Percentiles rank a stretch among this genome's conserved stretches.
Conservation (phyloP, 2,113 vertebrate species). For the Calonectris borealis region DNA sequence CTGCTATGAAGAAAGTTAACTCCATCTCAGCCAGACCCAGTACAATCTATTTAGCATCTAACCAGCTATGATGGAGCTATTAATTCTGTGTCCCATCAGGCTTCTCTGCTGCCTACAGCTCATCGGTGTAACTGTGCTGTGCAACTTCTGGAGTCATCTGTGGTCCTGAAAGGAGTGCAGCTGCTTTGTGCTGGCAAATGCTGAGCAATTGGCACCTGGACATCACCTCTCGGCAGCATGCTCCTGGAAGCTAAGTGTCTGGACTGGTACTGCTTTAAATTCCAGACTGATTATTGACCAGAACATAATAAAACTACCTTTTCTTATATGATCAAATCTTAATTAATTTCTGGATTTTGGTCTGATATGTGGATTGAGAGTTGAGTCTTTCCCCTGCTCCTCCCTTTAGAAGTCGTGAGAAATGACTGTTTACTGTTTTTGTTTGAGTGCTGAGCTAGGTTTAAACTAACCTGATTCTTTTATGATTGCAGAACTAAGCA, state of each 20-base stretch:
- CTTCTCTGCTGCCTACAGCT: background rate
- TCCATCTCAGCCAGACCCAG: background rate
- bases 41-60: background rate
- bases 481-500: background rate
- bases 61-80: background rate
- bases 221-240: background rate
- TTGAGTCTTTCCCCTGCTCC: background rate
- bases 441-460: background rate
- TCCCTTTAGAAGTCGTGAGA: background rate
- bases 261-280: background rate
- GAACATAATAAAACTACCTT: background rate
- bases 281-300: background rate
- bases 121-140: background rate
- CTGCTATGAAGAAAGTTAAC: background rate
- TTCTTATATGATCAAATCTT: background rate
- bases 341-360: background rate
- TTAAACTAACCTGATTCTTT: background rate
- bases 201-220: background rate
- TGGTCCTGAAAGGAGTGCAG: background rate
- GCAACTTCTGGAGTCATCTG: background rate
- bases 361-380: accelerated
- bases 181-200: background rate
- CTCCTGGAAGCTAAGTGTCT: background rate
- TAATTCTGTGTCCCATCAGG: background rate
- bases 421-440: background rate